Evolutionary conservation across 2,888 invertebrate species (phyloP).

Genomic region (Mythimna impura): DNA sequence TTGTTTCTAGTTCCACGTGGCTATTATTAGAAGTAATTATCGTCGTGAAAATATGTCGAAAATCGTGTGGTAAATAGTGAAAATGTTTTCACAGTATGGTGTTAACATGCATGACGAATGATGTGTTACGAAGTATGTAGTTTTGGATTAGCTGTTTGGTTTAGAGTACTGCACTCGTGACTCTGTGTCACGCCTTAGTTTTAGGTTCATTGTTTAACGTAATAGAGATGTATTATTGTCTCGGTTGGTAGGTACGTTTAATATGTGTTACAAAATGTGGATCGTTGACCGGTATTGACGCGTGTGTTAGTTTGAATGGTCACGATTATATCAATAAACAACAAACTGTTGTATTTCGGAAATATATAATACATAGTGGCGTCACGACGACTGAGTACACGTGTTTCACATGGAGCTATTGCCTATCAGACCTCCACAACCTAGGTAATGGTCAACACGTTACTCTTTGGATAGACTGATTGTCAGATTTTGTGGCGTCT

Average conservation of each 20-base stretch:
- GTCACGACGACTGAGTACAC: no score
- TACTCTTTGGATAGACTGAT: no score
- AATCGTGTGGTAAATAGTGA: conserved; percentile 39
- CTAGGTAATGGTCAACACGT: no score
- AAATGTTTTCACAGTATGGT: conserved; percentile 56
- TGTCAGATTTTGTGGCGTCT: no score
- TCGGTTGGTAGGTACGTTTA: conserved; percentile 1
- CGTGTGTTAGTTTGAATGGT: background rate
- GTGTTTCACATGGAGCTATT: no score
- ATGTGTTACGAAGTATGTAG: conserved; percentile 30
- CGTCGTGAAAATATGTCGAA: conserved; percentile 43
- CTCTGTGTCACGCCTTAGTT: conserved; percentile 38
- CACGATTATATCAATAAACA: conserved; percentile 11
- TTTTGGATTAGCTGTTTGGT: conserved; percentile 26
- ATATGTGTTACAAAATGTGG: conserved; percentile 19
- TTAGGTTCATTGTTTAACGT: conserved; percentile 9
- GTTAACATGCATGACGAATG: conserved; percentile 45
- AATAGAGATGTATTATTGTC: conserved; percentile 12
- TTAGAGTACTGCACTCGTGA: conserved; percentile 48
- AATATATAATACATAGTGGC: background rate
- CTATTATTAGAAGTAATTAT: conserved; percentile 53
- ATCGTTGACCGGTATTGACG: conserved; percentile 30
- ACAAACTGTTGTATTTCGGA: conserved; percentile 4
- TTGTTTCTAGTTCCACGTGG: conserved; percentile 35
- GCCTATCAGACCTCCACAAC: no score